Evolutionary conservation across 2,797 vertebrate species (phyloP), one percentile per base, ranked within the genome.

Genomic region (Bradypodion pumilum): DNA sequence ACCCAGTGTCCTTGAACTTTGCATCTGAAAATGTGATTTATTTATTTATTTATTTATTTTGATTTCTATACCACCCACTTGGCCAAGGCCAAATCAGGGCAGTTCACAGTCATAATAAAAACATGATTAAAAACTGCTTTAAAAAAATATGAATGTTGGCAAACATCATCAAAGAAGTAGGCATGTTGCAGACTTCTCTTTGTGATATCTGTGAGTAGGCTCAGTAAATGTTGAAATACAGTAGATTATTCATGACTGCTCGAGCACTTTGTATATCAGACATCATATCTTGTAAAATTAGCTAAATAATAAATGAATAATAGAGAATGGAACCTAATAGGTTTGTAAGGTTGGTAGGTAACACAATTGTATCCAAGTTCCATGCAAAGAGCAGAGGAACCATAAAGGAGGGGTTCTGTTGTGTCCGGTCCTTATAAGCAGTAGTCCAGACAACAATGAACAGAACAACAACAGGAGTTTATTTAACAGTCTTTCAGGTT

Each of bases 261-360:
- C 49, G 46, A 49, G 52, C 8, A 42, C 52, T n/a, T 42, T 40
- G 52, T 44, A 72, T 21, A 7, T 56, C 32, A 65, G n/a, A 15
- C 56, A 10, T 59, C 42, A 16, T 46, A 16, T 42, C 16, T 72
- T 70, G 4, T 27, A 42, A 81, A 63, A 70, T 21, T n/a, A 80
- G 27, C 42, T 66, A 80, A 80, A 80, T 6, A 80, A 80, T 10
- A 59, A 59, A 29, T 40, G 29, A 80, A 80, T 59, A 59, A n/a
- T 27, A n/a, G 56, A 80, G 49, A 21, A 23, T 80, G 46, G 25
- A 23, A 44, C 27, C 8, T 40, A 59, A 52, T 46, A 56, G 29
- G 29, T 8, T 60, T 3, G 23, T 25, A 81, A 60, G 25, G 23
- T 62, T 42, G 25, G 7, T 52, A 68, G 63, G 12, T 42, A 37